These are phyloP conservation scores for Gymnoscelis rufifasciata DNA, from an alignment of 2,888 invertebrate genomes.

Conservation along the genomic window DNA sequence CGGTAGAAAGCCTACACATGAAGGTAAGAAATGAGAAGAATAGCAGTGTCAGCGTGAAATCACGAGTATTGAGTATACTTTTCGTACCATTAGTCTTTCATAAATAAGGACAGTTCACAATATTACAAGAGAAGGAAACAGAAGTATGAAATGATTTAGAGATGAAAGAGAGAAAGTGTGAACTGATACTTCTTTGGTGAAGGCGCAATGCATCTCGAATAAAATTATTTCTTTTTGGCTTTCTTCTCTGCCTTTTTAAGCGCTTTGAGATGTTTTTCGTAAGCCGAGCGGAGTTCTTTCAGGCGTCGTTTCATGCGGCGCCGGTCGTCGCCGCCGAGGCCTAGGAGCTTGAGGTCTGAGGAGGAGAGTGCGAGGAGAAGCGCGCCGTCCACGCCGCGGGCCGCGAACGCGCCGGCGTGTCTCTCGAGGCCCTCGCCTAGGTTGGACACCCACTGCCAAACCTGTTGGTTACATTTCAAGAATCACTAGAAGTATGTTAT, in stretches of 20 bases:
- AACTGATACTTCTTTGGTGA: conserved; percentile 48
- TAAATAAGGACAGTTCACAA: conserved; percentile 33
- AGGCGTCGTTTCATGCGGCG: conserved; percentile 89
- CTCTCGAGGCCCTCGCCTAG: conserved; percentile 93
- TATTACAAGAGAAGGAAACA: conserved; percentile 9
- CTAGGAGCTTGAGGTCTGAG: conserved; percentile 92
- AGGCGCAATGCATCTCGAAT: conserved; percentile 25
- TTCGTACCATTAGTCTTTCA: conserved; percentile 23
- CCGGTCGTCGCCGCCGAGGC: conserved; percentile 89
- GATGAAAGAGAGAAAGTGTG: conserved; percentile 28
- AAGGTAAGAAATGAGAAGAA: conserved; percentile 31
- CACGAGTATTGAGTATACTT: conserved; percentile 27
- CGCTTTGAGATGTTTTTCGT: conserved; percentile 92
- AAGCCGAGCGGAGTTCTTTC: conserved; percentile 88
- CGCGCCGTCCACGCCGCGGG: conserved; percentile 92
- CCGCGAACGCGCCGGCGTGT: conserved; percentile 91
- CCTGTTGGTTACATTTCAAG: conserved; percentile 69
- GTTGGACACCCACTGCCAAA: conserved; percentile 93
- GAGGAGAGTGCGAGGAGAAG: conserved; percentile 93
- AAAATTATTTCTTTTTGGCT: conserved; percentile 82
- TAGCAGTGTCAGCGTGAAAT: conserved; percentile 21
- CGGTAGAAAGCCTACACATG: conserved; percentile 20
- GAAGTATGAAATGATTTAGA: conserved; percentile 15
- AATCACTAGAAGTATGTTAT: background rate
- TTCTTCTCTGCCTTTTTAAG: conserved; percentile 92